Evolutionary conservation across 2,113 vertebrate species (phyloP), one percentile per base, ranked within the genome.

Genomic region (Phoxinus phoxinus): DNA sequence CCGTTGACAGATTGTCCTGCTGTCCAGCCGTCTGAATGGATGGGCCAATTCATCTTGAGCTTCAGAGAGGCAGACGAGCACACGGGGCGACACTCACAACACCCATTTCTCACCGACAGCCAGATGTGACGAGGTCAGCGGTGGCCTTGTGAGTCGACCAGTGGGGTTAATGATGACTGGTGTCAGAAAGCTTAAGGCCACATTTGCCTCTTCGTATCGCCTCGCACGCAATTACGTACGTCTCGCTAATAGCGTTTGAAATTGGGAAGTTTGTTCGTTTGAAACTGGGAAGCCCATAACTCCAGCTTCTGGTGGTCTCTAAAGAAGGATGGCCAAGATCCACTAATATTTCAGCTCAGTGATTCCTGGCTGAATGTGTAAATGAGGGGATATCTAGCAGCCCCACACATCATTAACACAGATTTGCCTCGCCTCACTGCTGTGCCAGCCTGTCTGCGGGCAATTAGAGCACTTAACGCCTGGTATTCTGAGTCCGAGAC

Each of bases 131-230:
- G 86, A 87, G 93, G 94, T 94, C 93, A 94, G 89, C 81, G 78
- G 84, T 89, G 90, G 90, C 83, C 84, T 90, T 89, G 90, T 92
- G 94, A 83, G 86, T 88, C 86, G 91, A 93, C 91, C 88, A n/a
- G 44, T 46, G 41, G 71, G 94, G 94, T 95, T 96, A 96, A 96
- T 96, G 93, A 95, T 96, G 95, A 96, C 88, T 95, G 96, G 96
- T 96, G 93, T 80, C 86, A 25, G 84, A 93, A 92, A 91, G 88
- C 89, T 91, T 95, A 93, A 94, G 93, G 92, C 92, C 0, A 93
- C 90, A 82, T 90, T 83, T 88, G 56, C 88, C 85, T 92, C 92
- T 91, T 92, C 89, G 93, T 89, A 93, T 93, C 90, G 91, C 76
- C 88, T 94, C 92, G 88, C 89, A 77, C 51, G 51, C 80, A 89